Conservation (phyloP, 2,113 vertebrate genomes). For the Alligator mississippiensis region DNA sequence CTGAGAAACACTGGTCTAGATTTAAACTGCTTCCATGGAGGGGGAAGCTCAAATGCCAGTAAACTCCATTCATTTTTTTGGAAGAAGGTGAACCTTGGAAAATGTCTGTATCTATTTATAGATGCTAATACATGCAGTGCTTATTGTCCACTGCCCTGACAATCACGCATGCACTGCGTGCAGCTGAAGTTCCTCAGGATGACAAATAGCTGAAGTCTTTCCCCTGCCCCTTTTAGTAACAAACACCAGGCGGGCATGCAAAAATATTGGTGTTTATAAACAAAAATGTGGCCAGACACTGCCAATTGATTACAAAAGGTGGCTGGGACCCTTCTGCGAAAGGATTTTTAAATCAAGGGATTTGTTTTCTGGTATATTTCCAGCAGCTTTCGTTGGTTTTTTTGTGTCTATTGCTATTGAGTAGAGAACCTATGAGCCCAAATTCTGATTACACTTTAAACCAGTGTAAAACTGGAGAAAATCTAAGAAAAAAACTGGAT, state of each 20-base stretch:
- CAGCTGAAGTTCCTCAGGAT: neutral
- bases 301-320: neutral
- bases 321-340: neutral
- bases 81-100: too few relatives aligned
- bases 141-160: neutral
- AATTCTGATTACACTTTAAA: neutral
- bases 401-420: neutral
- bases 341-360: neutral
- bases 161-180: fast-evolving
- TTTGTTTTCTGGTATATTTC: neutral
- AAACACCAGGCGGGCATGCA: neutral
- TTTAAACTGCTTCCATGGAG: too few relatives aligned
- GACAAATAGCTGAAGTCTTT: fast-evolving
- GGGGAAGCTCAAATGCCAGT: too few relatives aligned
- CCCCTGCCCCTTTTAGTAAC: too few relatives aligned
- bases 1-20: too few relatives aligned
- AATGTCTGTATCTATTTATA: too few relatives aligned
- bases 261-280: neutral
- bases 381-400: neutral
- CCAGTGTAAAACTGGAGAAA: neutral
- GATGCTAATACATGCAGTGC: too few relatives aligned
- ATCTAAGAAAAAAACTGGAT: neutral
- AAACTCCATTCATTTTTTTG: too few relatives aligned
- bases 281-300: neutral
- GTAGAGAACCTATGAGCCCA: neutral